Conservation (phyloP, 2,797 vertebrate genomes). For the Bradypodion ventrale region DNA sequence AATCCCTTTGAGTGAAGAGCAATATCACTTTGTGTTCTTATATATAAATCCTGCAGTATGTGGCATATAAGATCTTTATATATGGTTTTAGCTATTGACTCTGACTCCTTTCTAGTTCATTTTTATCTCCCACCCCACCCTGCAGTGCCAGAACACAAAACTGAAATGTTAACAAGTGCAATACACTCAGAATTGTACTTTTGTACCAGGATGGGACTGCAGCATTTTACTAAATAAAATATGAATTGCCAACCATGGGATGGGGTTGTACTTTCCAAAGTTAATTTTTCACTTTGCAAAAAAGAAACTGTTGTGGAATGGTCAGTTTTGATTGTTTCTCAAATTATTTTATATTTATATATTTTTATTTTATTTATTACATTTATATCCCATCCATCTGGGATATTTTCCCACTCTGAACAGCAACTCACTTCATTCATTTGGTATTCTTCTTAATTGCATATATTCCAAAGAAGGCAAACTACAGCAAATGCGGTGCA, state of each 20-base stretch:
- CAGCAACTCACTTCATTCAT: not conserved
- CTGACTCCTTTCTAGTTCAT: not conserved
- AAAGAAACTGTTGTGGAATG: not conserved
- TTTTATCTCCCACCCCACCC: not conserved
- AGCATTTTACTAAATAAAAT: not conserved
- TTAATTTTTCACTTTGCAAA: slow-evolving; percentile 49
- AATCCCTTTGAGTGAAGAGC: not conserved
- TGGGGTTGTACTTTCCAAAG: slow-evolving; percentile 8
- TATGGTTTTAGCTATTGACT: not conserved
- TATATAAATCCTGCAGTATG: not conserved
- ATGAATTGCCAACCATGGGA: not conserved
- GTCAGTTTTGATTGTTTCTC: slow-evolving; percentile 26
- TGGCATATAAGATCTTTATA: not conserved
- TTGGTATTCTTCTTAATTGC: not conserved
- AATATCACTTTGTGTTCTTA: not conserved
- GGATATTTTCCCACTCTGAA: no score
- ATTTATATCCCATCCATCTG: no score
- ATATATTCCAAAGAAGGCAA: not conserved
- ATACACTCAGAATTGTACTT: not conserved
- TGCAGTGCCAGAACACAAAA: no score
- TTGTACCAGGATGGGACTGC: not conserved
- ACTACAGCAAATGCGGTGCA: not conserved
- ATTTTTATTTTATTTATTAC: no score
- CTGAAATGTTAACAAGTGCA: not conserved
- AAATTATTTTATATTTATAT: not conserved